Evolutionary conservation across 2,797 vertebrate species (phyloP).

Genomic region (Etheostoma perlongum): DNA sequence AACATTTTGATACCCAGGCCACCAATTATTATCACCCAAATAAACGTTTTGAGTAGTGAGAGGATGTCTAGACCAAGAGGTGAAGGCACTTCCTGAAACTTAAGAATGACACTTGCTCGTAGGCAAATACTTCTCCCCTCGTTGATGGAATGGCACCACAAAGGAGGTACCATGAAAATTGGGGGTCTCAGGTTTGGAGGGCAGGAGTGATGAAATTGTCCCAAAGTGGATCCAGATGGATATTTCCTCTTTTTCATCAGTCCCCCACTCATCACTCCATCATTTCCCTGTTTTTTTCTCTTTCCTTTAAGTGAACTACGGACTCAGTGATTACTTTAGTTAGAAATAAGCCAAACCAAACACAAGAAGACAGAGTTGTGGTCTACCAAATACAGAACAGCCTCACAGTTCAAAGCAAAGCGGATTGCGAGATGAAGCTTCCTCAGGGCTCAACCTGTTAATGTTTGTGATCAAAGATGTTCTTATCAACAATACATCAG

Average conservation of each 20-base stretch:
- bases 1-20: slow-evolving; percentile 1
- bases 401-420: slow-evolving; percentile 59
- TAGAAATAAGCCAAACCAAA: slow-evolving; percentile 74
- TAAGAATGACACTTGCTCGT: slow-evolving; percentile 63
- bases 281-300: slow-evolving; percentile 39
- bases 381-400: slow-evolving; percentile 61
- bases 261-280: slow-evolving; percentile 76
- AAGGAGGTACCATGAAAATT: slow-evolving; percentile 71
- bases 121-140: slow-evolving; percentile 59
- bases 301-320: slow-evolving; percentile 41
- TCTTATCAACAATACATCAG: slow-evolving; percentile 23
- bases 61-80: slow-evolving; percentile 43
- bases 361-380: slow-evolving; percentile 53
- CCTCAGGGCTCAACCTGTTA: slow-evolving; percentile 46
- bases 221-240: slow-evolving; percentile 80
- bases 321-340: slow-evolving; percentile 65
- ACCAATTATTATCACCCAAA: background rate
- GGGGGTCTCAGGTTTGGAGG: slow-evolving; percentile 63
- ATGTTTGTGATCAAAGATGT: slow-evolving; percentile 35
- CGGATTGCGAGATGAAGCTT: slow-evolving; percentile 31
- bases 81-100: slow-evolving; percentile 55
- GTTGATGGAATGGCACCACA: slow-evolving; percentile 78
- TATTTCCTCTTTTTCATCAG: slow-evolving; percentile 55
- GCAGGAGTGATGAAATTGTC: slow-evolving; percentile 72
- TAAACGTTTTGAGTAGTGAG: slow-evolving; percentile 15